Conservation (phyloP, 2,888 invertebrate species). For the Augiades crinisus region DNA sequence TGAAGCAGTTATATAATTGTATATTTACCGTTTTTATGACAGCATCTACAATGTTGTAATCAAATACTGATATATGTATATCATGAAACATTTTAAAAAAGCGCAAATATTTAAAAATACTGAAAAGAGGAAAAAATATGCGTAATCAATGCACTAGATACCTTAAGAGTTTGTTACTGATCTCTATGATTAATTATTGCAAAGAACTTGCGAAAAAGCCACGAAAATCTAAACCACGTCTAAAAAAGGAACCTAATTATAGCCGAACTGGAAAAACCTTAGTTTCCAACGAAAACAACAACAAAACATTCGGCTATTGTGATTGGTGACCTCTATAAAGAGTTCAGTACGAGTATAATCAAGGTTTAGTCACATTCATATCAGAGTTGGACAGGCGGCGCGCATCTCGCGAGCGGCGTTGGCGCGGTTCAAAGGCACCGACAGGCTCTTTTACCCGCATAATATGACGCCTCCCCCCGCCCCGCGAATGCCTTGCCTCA, state of each 20-base stretch:
- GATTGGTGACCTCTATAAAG: slow-evolving; percentile 66
- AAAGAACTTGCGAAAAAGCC: background rate
- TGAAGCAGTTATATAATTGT: too few species aligned
- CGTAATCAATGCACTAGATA: too few species aligned
- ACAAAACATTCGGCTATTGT: slow-evolving; percentile 25
- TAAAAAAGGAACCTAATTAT: background rate
- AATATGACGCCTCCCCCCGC: slow-evolving; percentile 77
- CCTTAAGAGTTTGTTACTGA: too few species aligned
- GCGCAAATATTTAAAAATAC: background rate
- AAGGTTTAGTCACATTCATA: slow-evolving; percentile 80
- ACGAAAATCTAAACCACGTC: background rate
- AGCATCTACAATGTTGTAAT: too few species aligned
- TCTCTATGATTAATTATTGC: too few species aligned
- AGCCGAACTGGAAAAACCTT: slow-evolving; percentile 1
- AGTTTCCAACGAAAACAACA: slow-evolving; percentile 27
- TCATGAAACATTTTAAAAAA: background rate
- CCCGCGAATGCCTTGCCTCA: slow-evolving; percentile 65
- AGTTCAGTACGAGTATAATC: slow-evolving; percentile 74
- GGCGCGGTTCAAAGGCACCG: slow-evolving; percentile 78
- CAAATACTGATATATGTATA: background rate
- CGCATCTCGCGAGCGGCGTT: slow-evolving; percentile 56
- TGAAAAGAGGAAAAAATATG: too few species aligned
- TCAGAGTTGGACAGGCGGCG: slow-evolving; percentile 76
- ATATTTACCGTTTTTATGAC: too few species aligned
- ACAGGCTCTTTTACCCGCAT: slow-evolving; percentile 81